A percentile compares a stretch with the other conserved stretches of the same genome.
Conservation (phyloP, 1,140 invertebrate species). For the Lutraria rhynchaena region DNA sequence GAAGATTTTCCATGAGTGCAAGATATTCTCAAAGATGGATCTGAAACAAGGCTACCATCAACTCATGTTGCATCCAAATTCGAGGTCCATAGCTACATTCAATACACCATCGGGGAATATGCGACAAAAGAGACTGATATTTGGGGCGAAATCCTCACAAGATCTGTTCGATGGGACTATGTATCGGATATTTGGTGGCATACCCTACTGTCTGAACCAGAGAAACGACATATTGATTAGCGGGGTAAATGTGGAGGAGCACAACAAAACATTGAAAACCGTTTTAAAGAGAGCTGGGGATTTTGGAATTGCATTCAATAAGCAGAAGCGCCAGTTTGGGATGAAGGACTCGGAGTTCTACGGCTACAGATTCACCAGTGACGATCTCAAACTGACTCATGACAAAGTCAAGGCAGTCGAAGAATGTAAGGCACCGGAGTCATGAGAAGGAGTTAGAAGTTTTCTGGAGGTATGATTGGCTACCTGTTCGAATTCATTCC, state of each 20-base stretch:
- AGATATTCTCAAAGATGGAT: constrained; percentile 50
- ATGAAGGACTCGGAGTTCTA: constrained; percentile 62
- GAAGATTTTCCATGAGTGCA: constrained; percentile 57
- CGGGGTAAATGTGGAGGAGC: constrained; percentile 51
- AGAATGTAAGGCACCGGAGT: constrained; percentile 55
- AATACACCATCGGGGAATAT: constrained; percentile 44
- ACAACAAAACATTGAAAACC: constrained; percentile 62
- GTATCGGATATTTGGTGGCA: constrained; percentile 53
- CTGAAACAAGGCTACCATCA: constrained; percentile 54
- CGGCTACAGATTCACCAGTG: constrained; percentile 60
- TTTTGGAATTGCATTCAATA: constrained; percentile 66
- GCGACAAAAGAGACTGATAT: constrained; percentile 39
- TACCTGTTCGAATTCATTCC: constrained; percentile 70
- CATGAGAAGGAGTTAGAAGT: constrained; percentile 61
- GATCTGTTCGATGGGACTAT: constrained; percentile 61
- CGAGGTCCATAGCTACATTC: constrained; percentile 39
- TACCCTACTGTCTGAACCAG: constrained; percentile 60
- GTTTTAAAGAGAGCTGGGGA: constrained; percentile 60
- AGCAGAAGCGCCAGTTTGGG: constrained; percentile 64
- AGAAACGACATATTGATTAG: constrained; percentile 58
- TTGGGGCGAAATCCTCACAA: constrained; percentile 56
- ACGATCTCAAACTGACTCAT: constrained; percentile 62
- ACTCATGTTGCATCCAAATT: constrained; percentile 24
- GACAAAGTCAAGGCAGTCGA: constrained; percentile 67
- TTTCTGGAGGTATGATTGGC: constrained; percentile 68